Evolutionary conservation across 2,797 vertebrate species (phyloP).

Genomic region (Gephyroberyx darwinii): DNA sequence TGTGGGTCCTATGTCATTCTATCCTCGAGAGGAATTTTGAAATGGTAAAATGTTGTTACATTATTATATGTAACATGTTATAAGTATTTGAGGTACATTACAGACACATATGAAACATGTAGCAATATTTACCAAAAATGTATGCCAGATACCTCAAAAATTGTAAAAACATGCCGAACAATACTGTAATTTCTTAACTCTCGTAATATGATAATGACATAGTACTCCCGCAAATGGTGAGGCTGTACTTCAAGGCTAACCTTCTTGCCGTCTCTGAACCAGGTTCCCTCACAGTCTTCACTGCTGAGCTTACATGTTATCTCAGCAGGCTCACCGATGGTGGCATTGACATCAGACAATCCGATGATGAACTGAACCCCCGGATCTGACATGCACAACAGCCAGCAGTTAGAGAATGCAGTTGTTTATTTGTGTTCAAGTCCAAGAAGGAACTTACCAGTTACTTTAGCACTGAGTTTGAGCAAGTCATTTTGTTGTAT

Average conservation of each 20-base stretch:
- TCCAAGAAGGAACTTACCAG: no score
- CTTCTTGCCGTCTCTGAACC: conserved; percentile 89
- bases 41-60: no score
- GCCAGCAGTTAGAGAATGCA: not conserved
- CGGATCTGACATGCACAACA: conserved; percentile 70
- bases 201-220: not conserved
- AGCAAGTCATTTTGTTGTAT: no score
- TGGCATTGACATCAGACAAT: conserved; percentile 77
- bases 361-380: conserved; percentile 81
- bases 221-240: not conserved
- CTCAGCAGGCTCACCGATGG: conserved; percentile 77
- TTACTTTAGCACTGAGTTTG: no score
- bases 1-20: not conserved
- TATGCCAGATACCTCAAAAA: not conserved
- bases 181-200: not conserved
- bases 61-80: no score
- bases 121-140: not conserved
- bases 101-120: not conserved
- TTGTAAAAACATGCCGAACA: not conserved
- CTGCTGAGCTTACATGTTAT: conserved; percentile 84
- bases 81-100: not conserved
- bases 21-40: no score
- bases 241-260: conserved; percentile 66
- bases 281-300: conserved; percentile 80
- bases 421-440: not conserved